These are phyloP conservation scores for Sylvietta virens DNA, from an alignment of 2,113 vertebrate genomes.

Conservation along the genomic window DNA sequence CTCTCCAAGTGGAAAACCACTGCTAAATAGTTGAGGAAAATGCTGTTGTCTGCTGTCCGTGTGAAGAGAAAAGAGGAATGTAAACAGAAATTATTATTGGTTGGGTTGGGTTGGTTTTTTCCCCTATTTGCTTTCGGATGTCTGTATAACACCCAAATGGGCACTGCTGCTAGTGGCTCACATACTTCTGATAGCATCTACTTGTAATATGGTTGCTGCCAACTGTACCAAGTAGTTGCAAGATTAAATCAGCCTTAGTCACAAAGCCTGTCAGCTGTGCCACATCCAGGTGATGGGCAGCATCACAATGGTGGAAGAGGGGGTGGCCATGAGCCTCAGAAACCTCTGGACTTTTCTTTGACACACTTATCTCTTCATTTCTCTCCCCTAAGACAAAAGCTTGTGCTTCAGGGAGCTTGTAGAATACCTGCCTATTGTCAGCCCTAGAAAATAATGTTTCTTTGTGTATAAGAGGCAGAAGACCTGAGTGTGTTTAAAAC, in stretches of 20 bases:
- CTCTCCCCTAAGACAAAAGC: background rate
- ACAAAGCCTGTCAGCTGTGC: background rate
- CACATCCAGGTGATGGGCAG: background rate
- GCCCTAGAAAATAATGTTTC: background rate
- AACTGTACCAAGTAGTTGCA: background rate
- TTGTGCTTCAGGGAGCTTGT: background rate
- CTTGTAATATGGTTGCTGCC: background rate
- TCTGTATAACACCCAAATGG: accelerated
- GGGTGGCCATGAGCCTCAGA: background rate
- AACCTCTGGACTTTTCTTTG: background rate
- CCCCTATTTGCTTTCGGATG: background rate
- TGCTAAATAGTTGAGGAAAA: background rate
- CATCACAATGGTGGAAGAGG: background rate
- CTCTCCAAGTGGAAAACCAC: background rate
- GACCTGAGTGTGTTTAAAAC: background rate
- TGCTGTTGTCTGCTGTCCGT: background rate
- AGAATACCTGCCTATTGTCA: background rate
- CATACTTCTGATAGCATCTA: background rate
- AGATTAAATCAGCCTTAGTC: background rate
- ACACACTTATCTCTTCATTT: background rate
- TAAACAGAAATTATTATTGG: background rate
- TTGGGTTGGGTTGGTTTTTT: accelerated
- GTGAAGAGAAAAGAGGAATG: background rate
- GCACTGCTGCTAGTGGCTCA: background rate
- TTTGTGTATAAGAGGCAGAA: background rate